Percentiles rank a stretch among this genome's conserved stretches.
Conservation (phyloP, 2,888 invertebrate species). For the Sarcophaga caerulescens region DNA sequence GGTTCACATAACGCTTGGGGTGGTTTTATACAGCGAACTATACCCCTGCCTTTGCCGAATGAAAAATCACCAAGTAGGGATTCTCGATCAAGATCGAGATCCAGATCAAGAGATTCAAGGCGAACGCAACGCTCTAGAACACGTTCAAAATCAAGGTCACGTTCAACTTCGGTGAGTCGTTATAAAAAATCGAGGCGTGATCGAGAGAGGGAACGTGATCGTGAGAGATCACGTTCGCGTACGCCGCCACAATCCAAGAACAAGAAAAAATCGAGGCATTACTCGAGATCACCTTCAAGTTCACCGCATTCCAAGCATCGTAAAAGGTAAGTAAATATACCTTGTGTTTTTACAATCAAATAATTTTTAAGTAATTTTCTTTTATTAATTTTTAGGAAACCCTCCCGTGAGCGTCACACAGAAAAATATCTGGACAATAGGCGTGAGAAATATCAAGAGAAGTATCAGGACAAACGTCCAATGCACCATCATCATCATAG, state of each 20-base stretch:
- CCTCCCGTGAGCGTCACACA: constrained; percentile 74
- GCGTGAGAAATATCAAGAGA: constrained; percentile 73
- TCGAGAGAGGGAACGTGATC: constrained; percentile 64
- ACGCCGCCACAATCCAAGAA: constrained; percentile 76
- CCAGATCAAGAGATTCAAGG: constrained; percentile 70
- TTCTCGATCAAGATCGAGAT: constrained; percentile 78
- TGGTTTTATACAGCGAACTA: constrained; percentile 84
- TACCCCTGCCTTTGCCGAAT: constrained; percentile 76
- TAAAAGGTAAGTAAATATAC: constrained; percentile 74
- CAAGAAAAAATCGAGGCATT: constrained; percentile 80
- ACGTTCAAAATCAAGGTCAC: constrained; percentile 72
- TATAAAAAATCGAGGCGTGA: constrained; percentile 75
- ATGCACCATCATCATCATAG: constrained; percentile 63
- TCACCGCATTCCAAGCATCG: constrained; percentile 80
- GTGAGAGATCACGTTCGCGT: constrained; percentile 75
- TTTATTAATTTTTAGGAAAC: constrained; percentile 67
- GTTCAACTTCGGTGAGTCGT: constrained; percentile 73
- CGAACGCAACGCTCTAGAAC: constrained; percentile 70
- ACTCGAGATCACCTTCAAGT: constrained; percentile 79
- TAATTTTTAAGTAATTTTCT: background rate
- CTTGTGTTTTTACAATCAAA: background rate
- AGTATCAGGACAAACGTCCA: constrained; percentile 64
- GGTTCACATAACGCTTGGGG: constrained; percentile 86
- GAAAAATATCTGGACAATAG: constrained; percentile 76
- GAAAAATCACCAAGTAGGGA: constrained; percentile 77